Percentiles rank a stretch among this genome's conserved stretches.
Conservation (phyloP, 2,113 vertebrate species). For the Gorilla gorilla region DNA sequence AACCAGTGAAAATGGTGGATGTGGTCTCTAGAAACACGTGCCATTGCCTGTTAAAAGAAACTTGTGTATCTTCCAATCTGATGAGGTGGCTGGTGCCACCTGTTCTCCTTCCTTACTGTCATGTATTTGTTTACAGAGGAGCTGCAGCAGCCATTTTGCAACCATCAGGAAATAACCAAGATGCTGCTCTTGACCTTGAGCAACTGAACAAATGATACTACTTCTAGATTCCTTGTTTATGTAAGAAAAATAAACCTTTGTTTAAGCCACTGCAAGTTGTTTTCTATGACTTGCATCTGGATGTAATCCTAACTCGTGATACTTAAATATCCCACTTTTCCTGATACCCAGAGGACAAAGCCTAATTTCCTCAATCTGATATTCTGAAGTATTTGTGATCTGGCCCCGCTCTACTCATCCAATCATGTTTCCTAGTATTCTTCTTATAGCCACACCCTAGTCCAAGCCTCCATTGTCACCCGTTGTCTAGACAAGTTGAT, state of each 20-base stretch:
- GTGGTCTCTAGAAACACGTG: not conserved
- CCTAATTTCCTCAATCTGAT: not conserved
- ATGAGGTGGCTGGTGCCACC: not conserved
- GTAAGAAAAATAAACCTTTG: not conserved
- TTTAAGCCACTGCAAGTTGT: not conserved
- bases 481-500: not conserved
- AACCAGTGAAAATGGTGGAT: not conserved
- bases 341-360: not conserved
- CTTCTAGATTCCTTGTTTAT: not conserved
- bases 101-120: not conserved
- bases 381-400: not conserved
- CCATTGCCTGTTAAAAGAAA: not conserved
- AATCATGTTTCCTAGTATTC: not conserved
- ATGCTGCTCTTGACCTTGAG: not conserved
- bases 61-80: no score
- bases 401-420: not conserved
- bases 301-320: not conserved
- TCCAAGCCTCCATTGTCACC: not conserved
- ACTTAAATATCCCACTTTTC: not conserved
- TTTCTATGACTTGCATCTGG: slow-evolving; percentile 3
- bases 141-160: not conserved
- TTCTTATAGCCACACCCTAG: not conserved
- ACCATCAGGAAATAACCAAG: not conserved
- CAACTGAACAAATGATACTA: not conserved
- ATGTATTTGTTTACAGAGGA: not conserved